These are phyloP conservation scores for Nettapus auritus DNA, from an alignment of 2,113 vertebrate species.

Conservation along the genomic window DNA sequence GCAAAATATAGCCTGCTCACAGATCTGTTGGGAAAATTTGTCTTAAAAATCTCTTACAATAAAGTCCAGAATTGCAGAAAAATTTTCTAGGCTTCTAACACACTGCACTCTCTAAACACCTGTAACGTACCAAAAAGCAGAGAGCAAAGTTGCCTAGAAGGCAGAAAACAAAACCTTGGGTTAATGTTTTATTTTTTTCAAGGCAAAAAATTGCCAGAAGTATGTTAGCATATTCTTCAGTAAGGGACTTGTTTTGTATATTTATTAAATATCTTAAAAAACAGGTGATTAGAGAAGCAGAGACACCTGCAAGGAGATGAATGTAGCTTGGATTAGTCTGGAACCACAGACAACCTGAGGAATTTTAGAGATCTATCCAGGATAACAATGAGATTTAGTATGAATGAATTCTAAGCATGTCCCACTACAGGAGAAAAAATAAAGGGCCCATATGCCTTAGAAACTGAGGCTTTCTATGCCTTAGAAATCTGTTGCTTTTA, in stretches of 20 bases:
- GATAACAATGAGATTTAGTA: neutral
- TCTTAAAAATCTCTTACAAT: neutral
- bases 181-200: neutral
- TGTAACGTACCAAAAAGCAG: neutral
- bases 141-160: neutral
- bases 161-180: neutral
- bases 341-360: neutral
- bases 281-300: neutral
- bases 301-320: neutral
- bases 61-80: neutral
- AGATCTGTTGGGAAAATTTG: neutral
- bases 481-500: neutral
- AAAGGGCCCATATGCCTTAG: neutral
- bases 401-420: neutral
- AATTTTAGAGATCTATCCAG: neutral
- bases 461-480: neutral
- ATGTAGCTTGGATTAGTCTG: neutral
- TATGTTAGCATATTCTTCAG: neutral
- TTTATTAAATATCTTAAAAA: neutral
- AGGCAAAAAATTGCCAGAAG: neutral
- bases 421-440: neutral
- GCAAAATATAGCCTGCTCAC: neutral
- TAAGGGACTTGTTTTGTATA: neutral
- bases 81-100: neutral
- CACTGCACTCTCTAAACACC: neutral